phyloP scores from a whole-genome alignment of 1,140 invertebrate species.

The Micrasema longulum region DNA sequence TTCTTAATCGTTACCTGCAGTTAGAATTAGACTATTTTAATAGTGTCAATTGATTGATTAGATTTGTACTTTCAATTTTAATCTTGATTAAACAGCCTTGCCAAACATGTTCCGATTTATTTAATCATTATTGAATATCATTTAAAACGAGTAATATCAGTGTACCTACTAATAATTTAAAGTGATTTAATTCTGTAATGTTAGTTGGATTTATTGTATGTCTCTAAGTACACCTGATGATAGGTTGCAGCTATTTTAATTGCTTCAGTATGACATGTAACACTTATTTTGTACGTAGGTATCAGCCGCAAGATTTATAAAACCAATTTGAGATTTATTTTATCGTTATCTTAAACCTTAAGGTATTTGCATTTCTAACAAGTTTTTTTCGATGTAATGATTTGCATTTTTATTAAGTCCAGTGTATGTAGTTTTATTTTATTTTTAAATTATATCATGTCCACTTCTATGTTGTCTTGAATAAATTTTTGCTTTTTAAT shows the following conservation, averaged over 20 bases:
- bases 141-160: not conserved
- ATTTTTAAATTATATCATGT: no score
- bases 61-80: conserved; percentile 7
- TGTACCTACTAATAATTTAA: not conserved
- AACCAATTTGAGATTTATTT: no score
- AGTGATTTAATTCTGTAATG: not conserved
- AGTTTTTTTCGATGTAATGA: no score
- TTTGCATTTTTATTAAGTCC: no score
- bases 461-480: no score
- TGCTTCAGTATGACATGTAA: no score
- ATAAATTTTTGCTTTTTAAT: no score
- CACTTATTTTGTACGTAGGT: no score
- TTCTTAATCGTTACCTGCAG: conserved; percentile 2
- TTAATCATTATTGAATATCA: not conserved
- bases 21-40: conserved; percentile 13
- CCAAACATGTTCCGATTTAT: not conserved
- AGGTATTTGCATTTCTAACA: no score
- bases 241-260: not conserved
- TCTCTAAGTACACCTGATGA: not conserved
- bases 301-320: no score
- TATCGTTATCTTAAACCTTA: no score
- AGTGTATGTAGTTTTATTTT: no score
- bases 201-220: not conserved
- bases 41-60: conserved; percentile 22
- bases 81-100: conserved; percentile 8